Evolutionary conservation across 2,888 invertebrate species (phyloP).

Genomic region (Embidobia sp.): DNA sequence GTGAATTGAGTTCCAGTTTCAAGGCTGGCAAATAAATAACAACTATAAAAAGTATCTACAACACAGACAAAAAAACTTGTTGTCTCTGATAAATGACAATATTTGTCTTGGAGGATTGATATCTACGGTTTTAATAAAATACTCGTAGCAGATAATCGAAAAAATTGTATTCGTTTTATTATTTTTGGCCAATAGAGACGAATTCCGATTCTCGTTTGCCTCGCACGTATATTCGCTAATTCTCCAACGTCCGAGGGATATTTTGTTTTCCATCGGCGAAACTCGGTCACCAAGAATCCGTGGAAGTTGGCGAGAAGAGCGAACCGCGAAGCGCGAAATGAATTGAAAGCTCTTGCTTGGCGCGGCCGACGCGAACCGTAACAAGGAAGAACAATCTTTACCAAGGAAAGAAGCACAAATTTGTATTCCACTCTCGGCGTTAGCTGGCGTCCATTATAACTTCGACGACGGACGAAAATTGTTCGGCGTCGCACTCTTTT

Average conservation of each 20-base stretch:
- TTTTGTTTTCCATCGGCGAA: constrained; percentile 57
- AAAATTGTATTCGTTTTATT: not conserved
- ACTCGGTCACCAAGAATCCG: constrained; percentile 60
- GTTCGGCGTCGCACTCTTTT: constrained; percentile 53
- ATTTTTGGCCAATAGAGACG: not conserved
- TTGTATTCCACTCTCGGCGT: constrained; percentile 64
- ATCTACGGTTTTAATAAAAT: not conserved
- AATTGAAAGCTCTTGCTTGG: constrained; percentile 61
- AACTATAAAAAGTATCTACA: too few relatives aligned
- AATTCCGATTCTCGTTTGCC: constrained; percentile 29
- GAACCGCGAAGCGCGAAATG: constrained; percentile 62
- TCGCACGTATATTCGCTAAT: constrained; percentile 67
- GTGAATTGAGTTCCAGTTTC: too few relatives aligned
- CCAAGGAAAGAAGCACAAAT: constrained; percentile 63
- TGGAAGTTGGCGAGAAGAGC: constrained; percentile 55
- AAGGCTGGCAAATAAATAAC: too few relatives aligned
- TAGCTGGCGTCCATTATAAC: constrained; percentile 65
- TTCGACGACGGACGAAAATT: constrained; percentile 63
- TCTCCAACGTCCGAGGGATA: constrained; percentile 50
- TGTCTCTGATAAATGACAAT: not conserved
- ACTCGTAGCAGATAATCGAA: not conserved
- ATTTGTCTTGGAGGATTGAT: not conserved
- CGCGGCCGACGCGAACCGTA: constrained; percentile 49
- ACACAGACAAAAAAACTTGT: too few relatives aligned
- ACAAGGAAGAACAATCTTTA: constrained; percentile 65